Evolutionary conservation across 2,113 vertebrate genomes (phyloP).

Genomic region (Apus apus): DNA sequence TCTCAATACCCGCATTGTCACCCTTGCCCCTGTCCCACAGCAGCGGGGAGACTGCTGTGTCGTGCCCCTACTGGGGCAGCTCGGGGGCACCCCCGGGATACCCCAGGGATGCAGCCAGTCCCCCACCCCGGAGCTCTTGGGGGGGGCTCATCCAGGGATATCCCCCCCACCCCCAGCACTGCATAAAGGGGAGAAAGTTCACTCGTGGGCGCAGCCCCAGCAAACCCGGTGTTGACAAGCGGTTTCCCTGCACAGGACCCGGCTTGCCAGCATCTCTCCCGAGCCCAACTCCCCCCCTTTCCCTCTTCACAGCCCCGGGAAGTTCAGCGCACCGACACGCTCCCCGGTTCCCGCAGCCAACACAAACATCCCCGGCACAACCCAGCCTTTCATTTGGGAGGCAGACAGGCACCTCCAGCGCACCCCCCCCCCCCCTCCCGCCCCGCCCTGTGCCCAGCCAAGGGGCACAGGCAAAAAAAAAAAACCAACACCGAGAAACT

Average conservation of each 20-base stretch:
- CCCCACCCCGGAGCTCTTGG: not conserved
- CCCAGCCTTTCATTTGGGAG: not conserved
- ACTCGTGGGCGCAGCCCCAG: not conserved
- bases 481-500: not conserved
- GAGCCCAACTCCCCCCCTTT: not conserved
- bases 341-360: not conserved
- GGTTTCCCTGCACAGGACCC: not conserved
- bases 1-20: slow-evolving; percentile 60
- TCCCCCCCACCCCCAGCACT: not conserved
- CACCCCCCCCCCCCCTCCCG: not conserved
- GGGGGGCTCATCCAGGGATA: not conserved
- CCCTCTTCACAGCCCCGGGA: not conserved
- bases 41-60: not conserved
- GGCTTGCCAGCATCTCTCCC: not conserved
- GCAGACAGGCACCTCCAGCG: not conserved
- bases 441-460: not conserved
- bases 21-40: not conserved
- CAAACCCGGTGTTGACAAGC: not conserved
- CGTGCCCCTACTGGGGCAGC: not conserved
- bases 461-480: not conserved
- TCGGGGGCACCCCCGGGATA: not conserved
- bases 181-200: not conserved
- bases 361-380: not conserved
- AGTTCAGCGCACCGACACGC: not conserved
- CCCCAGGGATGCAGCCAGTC: not conserved